These are phyloP conservation scores for Palloptera scutellata DNA, from an alignment of 2,888 invertebrate genomes.

Conservation along the genomic window DNA sequence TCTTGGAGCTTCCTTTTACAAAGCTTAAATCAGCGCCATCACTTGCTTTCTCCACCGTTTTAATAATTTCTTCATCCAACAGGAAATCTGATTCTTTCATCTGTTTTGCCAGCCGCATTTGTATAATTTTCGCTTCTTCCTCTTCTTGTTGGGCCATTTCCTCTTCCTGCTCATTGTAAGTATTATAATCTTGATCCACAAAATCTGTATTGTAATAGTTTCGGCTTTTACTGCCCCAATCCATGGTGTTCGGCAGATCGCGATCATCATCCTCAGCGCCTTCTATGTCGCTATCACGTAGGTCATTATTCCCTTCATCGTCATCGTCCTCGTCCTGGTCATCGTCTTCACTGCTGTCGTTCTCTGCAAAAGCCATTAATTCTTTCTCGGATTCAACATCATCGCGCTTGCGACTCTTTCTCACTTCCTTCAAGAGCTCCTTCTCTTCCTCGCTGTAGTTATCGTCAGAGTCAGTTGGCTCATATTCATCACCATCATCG, in stretches of 20 bases:
- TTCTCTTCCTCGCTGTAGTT: conserved; percentile 75
- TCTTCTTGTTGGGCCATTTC: conserved; percentile 82
- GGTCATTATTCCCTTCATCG: conserved; percentile 65
- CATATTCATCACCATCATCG: conserved; percentile 67
- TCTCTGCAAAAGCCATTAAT: conserved; percentile 69
- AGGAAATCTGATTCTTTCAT: conserved; percentile 81
- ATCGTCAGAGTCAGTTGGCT: conserved; percentile 76
- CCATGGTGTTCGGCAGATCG: conserved; percentile 79
- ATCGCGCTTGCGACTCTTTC: conserved; percentile 64
- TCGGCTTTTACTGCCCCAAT: conserved; percentile 86
- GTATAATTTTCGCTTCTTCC: conserved; percentile 82
- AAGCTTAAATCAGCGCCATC: background rate
- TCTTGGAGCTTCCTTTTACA: conserved; percentile 58
- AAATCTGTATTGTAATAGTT: conserved; percentile 88
- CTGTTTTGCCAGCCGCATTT: conserved; percentile 78
- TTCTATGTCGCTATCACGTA: conserved; percentile 80
- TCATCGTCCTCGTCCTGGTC: conserved; percentile 64
- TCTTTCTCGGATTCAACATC: conserved; percentile 69
- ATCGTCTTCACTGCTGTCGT: conserved; percentile 51
- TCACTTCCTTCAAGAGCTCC: conserved; percentile 69
- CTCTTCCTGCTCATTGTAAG: conserved; percentile 67
- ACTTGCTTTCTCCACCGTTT: conserved; percentile 4
- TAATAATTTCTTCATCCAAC: conserved; percentile 63
- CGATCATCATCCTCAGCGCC: conserved; percentile 69
- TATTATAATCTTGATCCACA: conserved; percentile 81